Percentiles rank a stretch among this genome's conserved stretches.
phyloP scores from a whole-genome alignment of 2,888 invertebrate genomes.

The Tachina fera region DNA sequence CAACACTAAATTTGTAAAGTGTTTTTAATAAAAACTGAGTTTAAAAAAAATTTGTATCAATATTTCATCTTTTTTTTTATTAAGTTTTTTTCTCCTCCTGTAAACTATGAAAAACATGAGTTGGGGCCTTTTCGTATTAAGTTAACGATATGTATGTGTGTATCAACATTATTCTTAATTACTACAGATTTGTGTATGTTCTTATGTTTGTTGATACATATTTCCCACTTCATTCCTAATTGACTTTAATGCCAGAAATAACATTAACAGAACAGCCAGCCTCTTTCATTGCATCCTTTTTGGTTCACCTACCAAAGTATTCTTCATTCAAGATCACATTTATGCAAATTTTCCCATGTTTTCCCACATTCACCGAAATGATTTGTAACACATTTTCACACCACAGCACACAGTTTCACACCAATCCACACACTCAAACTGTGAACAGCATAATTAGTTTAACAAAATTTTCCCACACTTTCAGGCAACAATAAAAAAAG shows the following conservation, averaged over 20 bases:
- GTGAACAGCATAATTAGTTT: neutral
- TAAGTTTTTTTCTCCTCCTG: too few relatives aligned
- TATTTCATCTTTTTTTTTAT: too few relatives aligned
- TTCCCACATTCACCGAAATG: constrained; percentile 1
- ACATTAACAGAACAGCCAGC: neutral
- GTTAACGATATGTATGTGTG: too few relatives aligned
- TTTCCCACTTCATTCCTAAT: constrained; percentile 8
- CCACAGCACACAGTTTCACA: neutral
- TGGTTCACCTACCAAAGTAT: neutral
- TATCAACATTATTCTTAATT: too few relatives aligned
- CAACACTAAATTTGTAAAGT: too few relatives aligned
- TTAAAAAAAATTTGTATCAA: too few relatives aligned
- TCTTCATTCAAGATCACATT: constrained; percentile 1
- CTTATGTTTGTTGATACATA: neutral
- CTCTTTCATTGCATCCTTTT: neutral
- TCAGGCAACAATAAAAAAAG: neutral
- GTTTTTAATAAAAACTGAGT: too few relatives aligned
- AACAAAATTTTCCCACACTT: constrained; percentile 63
- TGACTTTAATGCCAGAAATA: neutral
- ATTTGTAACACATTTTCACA: constrained; percentile 40
- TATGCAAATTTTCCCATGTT: constrained; percentile 58
- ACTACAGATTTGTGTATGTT: too few relatives aligned
- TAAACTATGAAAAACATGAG: too few relatives aligned
- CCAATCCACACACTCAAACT: neutral
- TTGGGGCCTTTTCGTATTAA: too few relatives aligned